Base-by-base conservation (phyloP, 2,888 invertebrate genomes). In the Melieria crassipennis region DNA sequence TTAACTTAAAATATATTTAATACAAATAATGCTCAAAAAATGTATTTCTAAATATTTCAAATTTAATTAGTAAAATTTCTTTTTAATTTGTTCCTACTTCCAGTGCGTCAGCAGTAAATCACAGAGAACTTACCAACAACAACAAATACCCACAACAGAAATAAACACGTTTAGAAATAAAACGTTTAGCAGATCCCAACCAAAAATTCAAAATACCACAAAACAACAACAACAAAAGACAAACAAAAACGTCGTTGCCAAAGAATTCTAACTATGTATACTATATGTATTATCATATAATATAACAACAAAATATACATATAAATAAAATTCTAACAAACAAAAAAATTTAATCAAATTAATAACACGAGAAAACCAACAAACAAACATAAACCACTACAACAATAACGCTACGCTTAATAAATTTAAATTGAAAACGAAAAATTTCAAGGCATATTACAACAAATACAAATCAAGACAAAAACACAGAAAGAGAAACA, bases 381-480 rank as follows among this genome's bases (percentile, higher is more conserved):
- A 11, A 57, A 30, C 47, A 48, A 9, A 10, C n/a, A 65, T n/a
- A 4, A 56, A 30, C 43, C 42, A 30, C 13, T 47, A 63, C 58
- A 61, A 66, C 16, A 71, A 66, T 47, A 64, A 58, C 45, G 60
- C 58, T 71, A 64, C 67, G 67, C 64, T 71, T 68, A 68, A 68
- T 7, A 45, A 58, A 58, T 57, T 66, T 57, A 42, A 57, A 66
- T 50, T 48, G 58, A 66, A 10, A 47, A 46, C 46, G 47, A 7
- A 58, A 11, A 66, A 48, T n/a, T 57, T 57, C 16, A 57, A 47
- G 43, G 4, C 56, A 66, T n/a, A 50, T 11, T 47, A 56, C 3
- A 57, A 5, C 42, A 65, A 56, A 56, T 16, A 52, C 30, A 4
- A 50, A 50, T 7, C 47, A 13, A 50, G n/a, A 4, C 6, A 42